Evolutionary conservation across 2,888 invertebrate species (phyloP).

Genomic region (Odontothrips loti): DNA sequence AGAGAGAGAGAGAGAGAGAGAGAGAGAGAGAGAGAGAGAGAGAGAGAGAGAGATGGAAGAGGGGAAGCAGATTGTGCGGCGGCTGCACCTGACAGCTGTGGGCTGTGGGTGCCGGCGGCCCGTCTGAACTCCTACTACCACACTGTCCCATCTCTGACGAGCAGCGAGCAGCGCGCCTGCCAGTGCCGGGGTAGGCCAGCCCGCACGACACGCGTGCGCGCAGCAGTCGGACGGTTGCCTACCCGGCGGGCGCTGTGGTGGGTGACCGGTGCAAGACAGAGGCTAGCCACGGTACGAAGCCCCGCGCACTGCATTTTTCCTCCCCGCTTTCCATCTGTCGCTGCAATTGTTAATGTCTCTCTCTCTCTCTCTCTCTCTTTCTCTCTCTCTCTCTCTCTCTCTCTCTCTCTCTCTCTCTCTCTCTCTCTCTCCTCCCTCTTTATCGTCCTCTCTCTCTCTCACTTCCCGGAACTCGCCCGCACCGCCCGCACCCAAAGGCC

Average conservation of each 20-base stretch:
- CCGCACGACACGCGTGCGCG: too few relatives aligned
- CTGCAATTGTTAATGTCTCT: background rate
- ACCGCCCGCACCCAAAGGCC: background rate
- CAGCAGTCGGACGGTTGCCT: too few relatives aligned
- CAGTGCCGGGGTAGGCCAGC: too few relatives aligned
- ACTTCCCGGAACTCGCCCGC: background rate
- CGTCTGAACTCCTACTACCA: too few relatives aligned
- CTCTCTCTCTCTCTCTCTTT: constrained; percentile 6
- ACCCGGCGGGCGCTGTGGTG: too few relatives aligned
- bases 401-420: constrained; percentile 8
- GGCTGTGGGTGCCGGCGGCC: too few relatives aligned
- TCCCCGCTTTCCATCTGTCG: background rate
- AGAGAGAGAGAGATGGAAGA: background rate
- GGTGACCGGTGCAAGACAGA: too few relatives aligned
- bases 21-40: constrained; percentile 1
- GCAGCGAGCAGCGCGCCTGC: too few relatives aligned
- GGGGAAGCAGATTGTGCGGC: background rate
- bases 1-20: background rate
- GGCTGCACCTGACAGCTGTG: too few relatives aligned
- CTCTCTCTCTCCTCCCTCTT: background rate
- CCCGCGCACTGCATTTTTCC: background rate
- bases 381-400: constrained; percentile 11
- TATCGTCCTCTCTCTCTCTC: background rate
- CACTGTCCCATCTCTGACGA: too few relatives aligned
- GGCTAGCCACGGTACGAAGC: too few relatives aligned